These are phyloP conservation scores for Phodopus roborovskii DNA, from an alignment of 2,113 vertebrate species.

Conservation along the genomic window DNA sequence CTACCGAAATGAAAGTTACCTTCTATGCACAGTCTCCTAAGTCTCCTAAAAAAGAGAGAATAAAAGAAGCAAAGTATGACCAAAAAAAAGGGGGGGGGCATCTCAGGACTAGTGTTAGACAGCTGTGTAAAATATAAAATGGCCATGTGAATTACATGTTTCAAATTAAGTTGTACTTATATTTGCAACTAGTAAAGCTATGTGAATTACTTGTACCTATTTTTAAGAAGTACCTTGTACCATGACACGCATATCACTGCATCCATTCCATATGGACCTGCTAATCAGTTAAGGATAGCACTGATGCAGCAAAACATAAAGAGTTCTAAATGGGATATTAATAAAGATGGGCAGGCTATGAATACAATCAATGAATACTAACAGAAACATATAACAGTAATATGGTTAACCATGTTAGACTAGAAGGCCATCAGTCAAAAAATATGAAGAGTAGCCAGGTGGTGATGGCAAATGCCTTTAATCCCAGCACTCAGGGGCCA, in stretches of 20 bases:
- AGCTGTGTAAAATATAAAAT: constrained; percentile 47
- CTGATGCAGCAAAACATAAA: not conserved
- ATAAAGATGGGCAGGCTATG: not conserved
- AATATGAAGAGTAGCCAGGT: not conserved
- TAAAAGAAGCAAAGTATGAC: not conserved
- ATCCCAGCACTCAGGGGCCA: not conserved
- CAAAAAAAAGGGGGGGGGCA: constrained; percentile 34
- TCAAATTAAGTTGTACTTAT: constrained; percentile 14
- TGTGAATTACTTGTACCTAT: constrained; percentile 6
- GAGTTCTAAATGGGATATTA: not conserved
- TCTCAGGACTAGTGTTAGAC: not conserved
- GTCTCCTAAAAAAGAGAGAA: constrained; percentile 39
- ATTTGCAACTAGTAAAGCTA: not conserved
- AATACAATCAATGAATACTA: not conserved
- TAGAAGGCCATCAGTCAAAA: not conserved
- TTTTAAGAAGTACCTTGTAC: constrained; percentile 18
- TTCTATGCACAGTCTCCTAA: constrained; percentile 21
- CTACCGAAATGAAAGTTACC: not conserved
- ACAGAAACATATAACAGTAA: not conserved
- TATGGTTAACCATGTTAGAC: not conserved
- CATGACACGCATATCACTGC: not conserved
- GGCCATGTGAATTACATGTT: not conserved
- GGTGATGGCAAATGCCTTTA: not conserved
- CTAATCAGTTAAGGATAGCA: not conserved
- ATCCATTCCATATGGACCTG: not conserved